Conservation (phyloP, 64 coral and sea anemone species). For the Montipora efflorescens region DNA sequence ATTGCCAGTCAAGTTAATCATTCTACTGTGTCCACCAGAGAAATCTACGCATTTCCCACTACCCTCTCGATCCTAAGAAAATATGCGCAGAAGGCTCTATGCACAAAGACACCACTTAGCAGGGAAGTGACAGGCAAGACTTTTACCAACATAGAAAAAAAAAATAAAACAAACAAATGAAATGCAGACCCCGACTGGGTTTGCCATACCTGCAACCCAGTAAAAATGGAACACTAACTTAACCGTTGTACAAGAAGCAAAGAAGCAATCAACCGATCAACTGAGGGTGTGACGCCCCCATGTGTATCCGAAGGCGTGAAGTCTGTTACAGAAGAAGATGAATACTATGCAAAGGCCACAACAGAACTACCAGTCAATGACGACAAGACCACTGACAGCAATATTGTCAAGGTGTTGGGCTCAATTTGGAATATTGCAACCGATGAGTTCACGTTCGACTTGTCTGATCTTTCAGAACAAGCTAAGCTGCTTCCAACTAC, state of each 20-base stretch:
- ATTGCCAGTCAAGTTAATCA: no score
- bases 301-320: constrained; percentile 1
- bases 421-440: constrained; percentile 64
- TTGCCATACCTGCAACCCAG: no score
- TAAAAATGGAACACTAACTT: constrained; percentile 37
- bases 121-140: no score
- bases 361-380: background rate
- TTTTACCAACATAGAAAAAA: no score
- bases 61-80: no score
- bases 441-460: constrained; percentile 46
- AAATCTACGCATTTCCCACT: no score
- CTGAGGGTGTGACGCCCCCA: background rate
- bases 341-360: constrained; percentile 45
- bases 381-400: background rate
- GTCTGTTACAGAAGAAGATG: constrained; percentile 43
- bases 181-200: no score
- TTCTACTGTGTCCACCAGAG: no score
- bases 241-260: background rate
- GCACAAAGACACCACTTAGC: no score
- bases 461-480: constrained; percentile 37
- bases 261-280: constrained; percentile 20
- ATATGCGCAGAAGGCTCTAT: no score
- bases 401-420: constrained; percentile 29
- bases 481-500: constrained; percentile 51
- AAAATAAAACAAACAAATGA: no score